These are phyloP conservation scores for Drosophila melanogaster DNA, from an alignment of 1,140 invertebrate genomes.

Conservation along the genomic window DNA sequence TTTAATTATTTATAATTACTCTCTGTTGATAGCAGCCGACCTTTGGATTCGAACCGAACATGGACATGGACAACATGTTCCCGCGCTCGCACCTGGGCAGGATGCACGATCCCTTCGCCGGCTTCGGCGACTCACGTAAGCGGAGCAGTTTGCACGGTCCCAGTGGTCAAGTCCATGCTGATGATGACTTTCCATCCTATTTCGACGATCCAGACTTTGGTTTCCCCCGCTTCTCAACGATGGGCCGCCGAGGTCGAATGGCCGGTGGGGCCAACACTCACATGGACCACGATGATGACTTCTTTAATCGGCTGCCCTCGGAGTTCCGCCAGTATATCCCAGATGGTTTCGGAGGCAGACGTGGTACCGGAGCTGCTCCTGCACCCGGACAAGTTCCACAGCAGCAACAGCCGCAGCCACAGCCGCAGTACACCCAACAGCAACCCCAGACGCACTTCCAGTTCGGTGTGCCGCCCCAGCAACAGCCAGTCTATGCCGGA, in stretches of 20 bases:
- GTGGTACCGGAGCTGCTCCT: constrained; percentile 66
- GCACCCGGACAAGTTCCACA: constrained; percentile 60
- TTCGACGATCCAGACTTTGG: constrained; percentile 85
- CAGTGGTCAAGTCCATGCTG: constrained; percentile 48
- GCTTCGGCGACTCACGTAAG: constrained; percentile 86
- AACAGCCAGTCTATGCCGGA: constrained; percentile 60
- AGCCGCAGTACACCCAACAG: constrained; percentile 70
- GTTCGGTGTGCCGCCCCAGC: constrained; percentile 23
- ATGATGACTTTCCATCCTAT: constrained; percentile 72
- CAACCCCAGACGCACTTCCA: constrained; percentile 66
- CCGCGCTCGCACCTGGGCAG: constrained; percentile 82
- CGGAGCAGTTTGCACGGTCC: constrained; percentile 85
- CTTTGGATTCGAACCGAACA: constrained; percentile 84
- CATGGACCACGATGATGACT: constrained; percentile 84
- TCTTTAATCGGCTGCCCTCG: constrained; percentile 87
- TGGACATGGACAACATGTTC: constrained; percentile 83
- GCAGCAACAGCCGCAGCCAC: constrained; percentile 28
- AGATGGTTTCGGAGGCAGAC: constrained; percentile 85
- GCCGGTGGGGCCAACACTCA: constrained; percentile 67
- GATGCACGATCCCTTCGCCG: constrained; percentile 85
- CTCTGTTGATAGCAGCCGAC: constrained; percentile 46
- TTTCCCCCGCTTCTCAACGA: constrained; percentile 77
- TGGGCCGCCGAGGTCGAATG: constrained; percentile 66
- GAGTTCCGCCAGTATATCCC: constrained; percentile 87
- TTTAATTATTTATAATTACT: neutral